These are phyloP conservation scores for Drosophila vallismaia DNA, from an alignment of 2,888 invertebrate species.

Conservation along the genomic window DNA sequence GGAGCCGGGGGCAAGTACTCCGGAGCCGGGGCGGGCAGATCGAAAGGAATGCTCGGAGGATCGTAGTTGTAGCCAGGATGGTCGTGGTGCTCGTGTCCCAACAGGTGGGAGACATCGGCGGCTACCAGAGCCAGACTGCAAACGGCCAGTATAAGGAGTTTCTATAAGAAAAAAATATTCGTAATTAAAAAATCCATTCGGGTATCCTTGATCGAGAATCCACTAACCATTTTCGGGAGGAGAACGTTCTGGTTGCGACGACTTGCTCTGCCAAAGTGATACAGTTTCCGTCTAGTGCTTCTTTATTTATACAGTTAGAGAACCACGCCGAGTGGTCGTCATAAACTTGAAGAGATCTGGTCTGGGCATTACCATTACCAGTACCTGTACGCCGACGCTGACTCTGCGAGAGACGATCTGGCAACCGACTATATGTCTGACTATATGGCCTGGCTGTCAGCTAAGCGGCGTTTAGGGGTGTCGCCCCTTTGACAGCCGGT, in stretches of 20 bases:
- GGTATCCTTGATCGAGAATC: not conserved
- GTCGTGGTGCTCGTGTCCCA: conserved; percentile 60
- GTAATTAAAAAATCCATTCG: not conserved
- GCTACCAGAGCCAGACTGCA: conserved; percentile 64
- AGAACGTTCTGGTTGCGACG: conserved; percentile 59
- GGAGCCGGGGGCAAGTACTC: conserved; percentile 50
- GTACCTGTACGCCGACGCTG: conserved; percentile 24
- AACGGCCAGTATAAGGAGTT: conserved; percentile 64
- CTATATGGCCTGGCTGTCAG: conserved; percentile 34
- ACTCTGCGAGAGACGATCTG: conserved; percentile 36
- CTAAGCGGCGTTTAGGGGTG: conserved; percentile 44
- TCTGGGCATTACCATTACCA: conserved; percentile 19
- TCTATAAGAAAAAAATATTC: conserved; percentile 47
- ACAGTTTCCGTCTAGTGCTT: conserved; percentile 68
- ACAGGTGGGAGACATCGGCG: conserved; percentile 77
- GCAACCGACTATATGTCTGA: conserved; percentile 10
- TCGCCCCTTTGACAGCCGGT: conserved; percentile 59
- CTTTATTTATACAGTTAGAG: conserved; percentile 70
- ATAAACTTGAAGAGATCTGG: conserved; percentile 35
- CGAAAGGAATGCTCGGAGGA: conserved; percentile 59
- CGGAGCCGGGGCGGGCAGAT: conserved; percentile 55
- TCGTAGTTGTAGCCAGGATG: conserved; percentile 74
- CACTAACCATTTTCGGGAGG: conserved; percentile 57
- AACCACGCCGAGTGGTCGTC: conserved; percentile 48
- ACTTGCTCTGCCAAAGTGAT: conserved; percentile 63